These are phyloP conservation scores for Tanytarsus gracilentus DNA, from an alignment of 2,888 invertebrate species.

Conservation along the genomic window DNA sequence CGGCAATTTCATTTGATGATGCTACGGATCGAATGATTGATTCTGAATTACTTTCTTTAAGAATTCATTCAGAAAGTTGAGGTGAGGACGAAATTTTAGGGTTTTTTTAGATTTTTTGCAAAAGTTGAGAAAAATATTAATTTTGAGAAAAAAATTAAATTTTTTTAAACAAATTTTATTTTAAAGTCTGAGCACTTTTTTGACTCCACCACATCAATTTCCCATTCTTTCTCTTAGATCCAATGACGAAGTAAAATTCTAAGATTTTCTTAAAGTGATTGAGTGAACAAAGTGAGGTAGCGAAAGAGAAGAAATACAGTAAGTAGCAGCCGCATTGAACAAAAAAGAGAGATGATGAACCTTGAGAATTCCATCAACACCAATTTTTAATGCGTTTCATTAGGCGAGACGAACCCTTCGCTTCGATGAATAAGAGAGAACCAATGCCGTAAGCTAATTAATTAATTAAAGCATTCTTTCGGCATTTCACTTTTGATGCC, in stretches of 20 bases:
- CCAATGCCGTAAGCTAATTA: neutral
- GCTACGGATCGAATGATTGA: neutral
- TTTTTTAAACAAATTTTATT: too few relatives aligned
- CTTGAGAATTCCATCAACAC: neutral
- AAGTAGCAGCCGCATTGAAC: too few relatives aligned
- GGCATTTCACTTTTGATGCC: neutral
- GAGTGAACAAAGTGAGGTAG: neutral
- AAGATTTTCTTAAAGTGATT: too few relatives aligned
- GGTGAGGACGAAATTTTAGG: too few relatives aligned
- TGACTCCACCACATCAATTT: too few relatives aligned
- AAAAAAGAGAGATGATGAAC: neutral
- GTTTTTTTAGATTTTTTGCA: too few relatives aligned
- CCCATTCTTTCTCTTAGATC: too few relatives aligned
- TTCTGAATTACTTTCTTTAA: neutral
- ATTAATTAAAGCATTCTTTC: neutral
- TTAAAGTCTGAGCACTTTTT: too few relatives aligned
- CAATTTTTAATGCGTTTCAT: neutral
- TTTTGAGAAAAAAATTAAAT: too few relatives aligned
- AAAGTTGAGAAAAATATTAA: too few relatives aligned
- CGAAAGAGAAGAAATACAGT: neutral
- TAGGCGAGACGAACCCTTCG: neutral
- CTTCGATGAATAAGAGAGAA: neutral
- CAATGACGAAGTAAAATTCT: too few relatives aligned
- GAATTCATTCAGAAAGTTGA: neutral
- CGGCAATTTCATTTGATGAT: constrained; percentile 14